phyloP scores from a whole-genome alignment of 2,797 vertebrate genomes.

The Lithobates sylvaticus region DNA sequence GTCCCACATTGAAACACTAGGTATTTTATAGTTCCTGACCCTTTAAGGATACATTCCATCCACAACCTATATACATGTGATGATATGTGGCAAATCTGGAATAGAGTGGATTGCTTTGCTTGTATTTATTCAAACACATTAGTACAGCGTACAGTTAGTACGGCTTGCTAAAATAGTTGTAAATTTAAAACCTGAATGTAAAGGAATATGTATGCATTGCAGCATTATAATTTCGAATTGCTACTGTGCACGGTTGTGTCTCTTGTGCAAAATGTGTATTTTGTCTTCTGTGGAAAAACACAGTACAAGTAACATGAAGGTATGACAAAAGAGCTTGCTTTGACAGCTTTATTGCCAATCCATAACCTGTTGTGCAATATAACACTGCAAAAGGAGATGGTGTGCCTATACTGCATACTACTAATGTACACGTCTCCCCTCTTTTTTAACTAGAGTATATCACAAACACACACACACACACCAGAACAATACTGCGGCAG shows the following conservation, averaged over 20 bases:
- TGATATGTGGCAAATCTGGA: background rate
- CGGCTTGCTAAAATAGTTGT: too few species aligned
- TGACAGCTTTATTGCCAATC: conserved; percentile 24
- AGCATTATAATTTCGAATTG: background rate
- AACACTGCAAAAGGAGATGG: conserved; percentile 27
- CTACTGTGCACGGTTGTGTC: background rate
- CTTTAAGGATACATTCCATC: background rate
- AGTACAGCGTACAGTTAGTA: too few species aligned
- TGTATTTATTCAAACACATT: background rate
- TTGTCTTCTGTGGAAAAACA: background rate
- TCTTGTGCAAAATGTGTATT: background rate
- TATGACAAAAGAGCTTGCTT: conserved; percentile 30
- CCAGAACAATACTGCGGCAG: too few species aligned
- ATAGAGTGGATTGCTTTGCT: background rate
- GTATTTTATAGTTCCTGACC: too few species aligned
- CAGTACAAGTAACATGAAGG: background rate
- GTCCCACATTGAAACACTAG: background rate
- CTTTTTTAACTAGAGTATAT: conserved; percentile 16
- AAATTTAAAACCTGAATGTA: too few species aligned
- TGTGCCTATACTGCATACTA: conserved; percentile 31
- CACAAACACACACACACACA: conserved; percentile 14
- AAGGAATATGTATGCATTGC: background rate
- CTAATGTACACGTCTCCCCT: conserved; percentile 31
- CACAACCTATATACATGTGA: background rate
- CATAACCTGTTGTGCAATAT: conserved; percentile 33